A percentile compares a stretch with the other conserved stretches of the same genome.
phyloP scores from a whole-genome alignment of 2,888 invertebrate genomes.

The Nemurella pictetii region DNA sequence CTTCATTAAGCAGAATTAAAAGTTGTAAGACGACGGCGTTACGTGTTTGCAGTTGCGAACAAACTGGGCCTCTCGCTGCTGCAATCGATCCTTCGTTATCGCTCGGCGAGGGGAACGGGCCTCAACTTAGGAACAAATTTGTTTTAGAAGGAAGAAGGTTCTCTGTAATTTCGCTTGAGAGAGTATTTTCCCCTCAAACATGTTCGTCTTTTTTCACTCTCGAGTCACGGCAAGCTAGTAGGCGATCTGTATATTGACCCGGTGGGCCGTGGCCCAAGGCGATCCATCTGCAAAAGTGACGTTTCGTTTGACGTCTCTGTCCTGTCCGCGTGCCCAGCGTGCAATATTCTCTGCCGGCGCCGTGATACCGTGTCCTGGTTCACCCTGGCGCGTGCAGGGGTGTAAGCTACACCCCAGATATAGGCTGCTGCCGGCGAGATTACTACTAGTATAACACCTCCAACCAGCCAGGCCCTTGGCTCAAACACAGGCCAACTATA shows the following conservation, averaged over 20 bases:
- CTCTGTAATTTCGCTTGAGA: not conserved
- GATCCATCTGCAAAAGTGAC: not conserved
- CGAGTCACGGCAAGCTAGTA: not conserved
- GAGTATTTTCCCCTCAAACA: not conserved
- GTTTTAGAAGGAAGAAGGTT: too few relatives aligned
- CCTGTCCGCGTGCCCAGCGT: not conserved
- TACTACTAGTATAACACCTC: not conserved
- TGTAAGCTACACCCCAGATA: too few relatives aligned
- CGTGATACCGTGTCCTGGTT: too few relatives aligned
- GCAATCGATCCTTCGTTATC: not conserved
- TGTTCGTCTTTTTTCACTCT: not conserved
- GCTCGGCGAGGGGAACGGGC: too few relatives aligned
- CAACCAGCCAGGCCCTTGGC: not conserved
- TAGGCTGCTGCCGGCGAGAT: not conserved
- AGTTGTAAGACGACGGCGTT: not conserved
- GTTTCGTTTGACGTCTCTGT: not conserved
- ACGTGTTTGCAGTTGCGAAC: not conserved
- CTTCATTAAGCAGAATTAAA: not conserved
- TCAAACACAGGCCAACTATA: not conserved
- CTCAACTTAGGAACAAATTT: too few relatives aligned
- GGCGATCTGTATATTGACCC: not conserved
- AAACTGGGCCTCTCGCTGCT: too few relatives aligned
- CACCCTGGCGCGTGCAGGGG: too few relatives aligned
- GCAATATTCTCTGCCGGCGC: not conserved
- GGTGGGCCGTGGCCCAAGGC: not conserved